Evolutionary conservation across 2,888 invertebrate species (phyloP).

Genomic region (Phaonia tiefii): DNA sequence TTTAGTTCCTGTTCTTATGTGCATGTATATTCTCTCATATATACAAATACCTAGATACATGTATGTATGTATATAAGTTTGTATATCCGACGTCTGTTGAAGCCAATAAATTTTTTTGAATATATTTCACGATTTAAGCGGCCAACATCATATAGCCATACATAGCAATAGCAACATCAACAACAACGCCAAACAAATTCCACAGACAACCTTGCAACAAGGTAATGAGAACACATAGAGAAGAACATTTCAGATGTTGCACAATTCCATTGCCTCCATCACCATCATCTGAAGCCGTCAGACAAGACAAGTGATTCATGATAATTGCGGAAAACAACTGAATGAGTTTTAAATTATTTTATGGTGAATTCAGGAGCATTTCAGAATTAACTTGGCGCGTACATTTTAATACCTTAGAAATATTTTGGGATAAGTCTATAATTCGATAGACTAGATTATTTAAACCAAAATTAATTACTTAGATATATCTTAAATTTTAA

Average conservation of each 20-base stretch:
- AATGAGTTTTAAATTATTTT: too few relatives aligned
- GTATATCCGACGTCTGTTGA: constrained; percentile 11
- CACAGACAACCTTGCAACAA: constrained; percentile 55
- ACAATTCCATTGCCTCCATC: neutral
- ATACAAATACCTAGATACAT: neutral
- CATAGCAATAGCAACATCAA: constrained; percentile 9
- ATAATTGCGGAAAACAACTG: too few relatives aligned
- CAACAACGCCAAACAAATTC: neutral
- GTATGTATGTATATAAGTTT: neutral
- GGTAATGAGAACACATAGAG: neutral
- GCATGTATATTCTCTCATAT: neutral
- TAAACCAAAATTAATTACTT: too few relatives aligned
- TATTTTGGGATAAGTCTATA: too few relatives aligned
- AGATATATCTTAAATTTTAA: too few relatives aligned
- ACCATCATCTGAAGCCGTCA: neutral
- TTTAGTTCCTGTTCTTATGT: neutral
- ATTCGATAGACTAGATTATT: too few relatives aligned
- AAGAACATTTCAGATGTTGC: neutral
- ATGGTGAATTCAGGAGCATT: too few relatives aligned
- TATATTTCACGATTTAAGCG: constrained; percentile 28
- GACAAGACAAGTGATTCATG: neutral
- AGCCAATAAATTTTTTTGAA: constrained; percentile 37
- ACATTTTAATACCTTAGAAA: too few relatives aligned
- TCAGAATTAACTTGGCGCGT: too few relatives aligned
- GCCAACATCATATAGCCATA: constrained; percentile 22